Conservation (phyloP, 1,140 invertebrate species). For the Ceratosolen fusciceps region DNA sequence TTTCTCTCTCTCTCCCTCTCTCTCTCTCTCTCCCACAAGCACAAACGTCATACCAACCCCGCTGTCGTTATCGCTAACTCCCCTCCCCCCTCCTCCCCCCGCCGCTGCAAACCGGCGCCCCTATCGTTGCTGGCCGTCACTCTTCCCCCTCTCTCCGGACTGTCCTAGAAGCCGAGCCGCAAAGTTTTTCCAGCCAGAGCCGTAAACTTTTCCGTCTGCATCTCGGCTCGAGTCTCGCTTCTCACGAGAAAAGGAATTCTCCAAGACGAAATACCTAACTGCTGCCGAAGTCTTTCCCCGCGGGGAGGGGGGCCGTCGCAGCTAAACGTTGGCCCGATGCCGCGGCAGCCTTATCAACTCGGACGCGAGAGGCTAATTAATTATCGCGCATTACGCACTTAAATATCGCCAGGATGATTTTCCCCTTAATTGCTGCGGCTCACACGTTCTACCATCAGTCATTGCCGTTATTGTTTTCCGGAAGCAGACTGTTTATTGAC, state of each 20-base stretch:
- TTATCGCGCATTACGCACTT: conserved; percentile 65
- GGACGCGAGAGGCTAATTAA: conserved; percentile 60
- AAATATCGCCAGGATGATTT: conserved; percentile 67
- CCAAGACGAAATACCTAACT: conserved; percentile 60
- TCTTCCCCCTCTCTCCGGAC: neutral
- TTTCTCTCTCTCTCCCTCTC: neutral
- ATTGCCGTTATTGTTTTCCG: too few species aligned
- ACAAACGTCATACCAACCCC: too few species aligned
- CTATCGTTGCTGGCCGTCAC: neutral
- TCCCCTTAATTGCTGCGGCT: conserved; percentile 51
- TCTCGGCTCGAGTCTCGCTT: conserved; percentile 58
- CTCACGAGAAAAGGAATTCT: conserved; percentile 67
- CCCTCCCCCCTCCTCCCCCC: too few species aligned
- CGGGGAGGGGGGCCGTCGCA: conserved; percentile 7
- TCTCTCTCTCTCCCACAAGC: neutral
- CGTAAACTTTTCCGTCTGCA: conserved; percentile 54
- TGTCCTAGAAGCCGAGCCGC: conserved; percentile 51
- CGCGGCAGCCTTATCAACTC: conserved; percentile 9
- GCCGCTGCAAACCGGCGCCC: too few species aligned
- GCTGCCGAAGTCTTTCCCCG: conserved; percentile 45
- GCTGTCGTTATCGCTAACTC: too few species aligned
- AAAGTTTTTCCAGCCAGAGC: conserved; percentile 57
- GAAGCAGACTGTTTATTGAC: too few species aligned
- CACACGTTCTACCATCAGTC: neutral
- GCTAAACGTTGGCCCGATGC: conserved; percentile 44